Conservation (phyloP, 2,888 invertebrate genomes). For the Synanthedon myopaeformis region DNA sequence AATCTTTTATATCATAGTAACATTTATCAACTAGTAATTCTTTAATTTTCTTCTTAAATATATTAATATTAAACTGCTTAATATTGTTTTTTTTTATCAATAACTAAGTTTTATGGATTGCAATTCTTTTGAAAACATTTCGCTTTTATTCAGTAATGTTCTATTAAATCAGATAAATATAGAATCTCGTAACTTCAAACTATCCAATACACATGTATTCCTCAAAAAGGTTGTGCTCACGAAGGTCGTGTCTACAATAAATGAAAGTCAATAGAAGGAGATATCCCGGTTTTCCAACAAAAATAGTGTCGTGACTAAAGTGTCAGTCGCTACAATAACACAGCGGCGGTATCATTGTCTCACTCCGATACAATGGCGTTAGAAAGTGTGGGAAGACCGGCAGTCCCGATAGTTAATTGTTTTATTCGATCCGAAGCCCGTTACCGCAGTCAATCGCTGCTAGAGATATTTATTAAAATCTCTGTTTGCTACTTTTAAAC, state of each 20-base stretch:
- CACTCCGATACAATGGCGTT: slow-evolving; percentile 48
- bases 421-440: slow-evolving; percentile 17
- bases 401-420: slow-evolving; percentile 48
- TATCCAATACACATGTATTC: neutral
- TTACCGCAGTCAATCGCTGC: neutral
- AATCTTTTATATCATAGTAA: no score
- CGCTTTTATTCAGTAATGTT: no score
- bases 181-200: neutral
- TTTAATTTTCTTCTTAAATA: no score
- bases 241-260: slow-evolving; percentile 12
- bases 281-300: slow-evolving; percentile 17
- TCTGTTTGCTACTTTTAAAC: neutral
- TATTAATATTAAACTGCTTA: no score
- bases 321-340: slow-evolving; percentile 28
- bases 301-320: slow-evolving; percentile 31
- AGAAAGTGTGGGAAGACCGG: slow-evolving; percentile 63
- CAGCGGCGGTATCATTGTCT: slow-evolving; percentile 46
- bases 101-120: no score
- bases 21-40: no score
- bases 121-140: no score
- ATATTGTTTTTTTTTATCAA: no score
- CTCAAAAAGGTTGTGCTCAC: neutral
- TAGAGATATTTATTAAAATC: neutral
- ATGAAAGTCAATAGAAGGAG: slow-evolving; percentile 18
- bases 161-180: no score